A percentile compares a stretch with the other conserved stretches of the same genome.
phyloP scores from a whole-genome alignment of 2,888 invertebrate species.

The Coelinius sp. region DNA sequence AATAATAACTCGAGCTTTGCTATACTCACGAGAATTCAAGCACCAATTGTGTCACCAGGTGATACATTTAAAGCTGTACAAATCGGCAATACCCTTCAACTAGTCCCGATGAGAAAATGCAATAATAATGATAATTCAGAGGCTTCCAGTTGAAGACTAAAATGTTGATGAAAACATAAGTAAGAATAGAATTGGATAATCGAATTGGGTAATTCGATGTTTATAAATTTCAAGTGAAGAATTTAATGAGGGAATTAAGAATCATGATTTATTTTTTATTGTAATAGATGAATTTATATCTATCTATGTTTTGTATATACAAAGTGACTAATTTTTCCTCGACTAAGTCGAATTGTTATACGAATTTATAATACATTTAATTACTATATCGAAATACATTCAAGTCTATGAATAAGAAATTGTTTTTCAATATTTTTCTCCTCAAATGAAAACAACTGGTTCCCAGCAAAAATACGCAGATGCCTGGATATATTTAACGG shows the following conservation, averaged over 20 bases:
- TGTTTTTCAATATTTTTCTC: no score
- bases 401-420: no score
- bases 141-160: constrained; percentile 26
- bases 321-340: constrained; percentile 21
- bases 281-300: constrained; percentile 17
- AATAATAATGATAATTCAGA: constrained; percentile 30
- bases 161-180: not conserved
- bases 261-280: constrained; percentile 30
- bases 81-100: constrained; percentile 60
- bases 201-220: not conserved
- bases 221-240: not conserved
- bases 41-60: constrained; percentile 54
- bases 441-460: constrained; percentile 2
- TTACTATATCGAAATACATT: no score
- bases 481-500: constrained; percentile 47
- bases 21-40: constrained; percentile 53
- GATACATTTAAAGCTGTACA: constrained; percentile 60
- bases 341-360: constrained; percentile 25
- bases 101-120: constrained; percentile 54
- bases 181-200: constrained; percentile 1
- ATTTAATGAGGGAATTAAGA: constrained; percentile 3
- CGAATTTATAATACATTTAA: constrained; percentile 23
- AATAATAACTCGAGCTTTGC: constrained; percentile 49
- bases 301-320: constrained; percentile 22
- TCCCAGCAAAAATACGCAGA: constrained; percentile 35